phyloP scores from a whole-genome alignment of 2,797 vertebrate species.

The Sebastes vulpes region DNA sequence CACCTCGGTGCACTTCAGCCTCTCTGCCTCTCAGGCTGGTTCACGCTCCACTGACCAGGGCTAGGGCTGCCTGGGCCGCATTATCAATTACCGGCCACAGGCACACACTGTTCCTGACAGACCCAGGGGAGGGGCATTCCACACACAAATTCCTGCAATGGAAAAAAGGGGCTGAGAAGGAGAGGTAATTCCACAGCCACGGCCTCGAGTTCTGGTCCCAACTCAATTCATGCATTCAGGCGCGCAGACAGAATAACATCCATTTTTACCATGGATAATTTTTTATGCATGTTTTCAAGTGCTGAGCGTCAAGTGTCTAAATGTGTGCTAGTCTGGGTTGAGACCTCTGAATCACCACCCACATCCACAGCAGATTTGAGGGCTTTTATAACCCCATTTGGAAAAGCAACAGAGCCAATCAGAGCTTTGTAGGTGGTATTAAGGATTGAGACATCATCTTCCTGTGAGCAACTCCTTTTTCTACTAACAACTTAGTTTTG shows the following conservation, averaged over 20 bases:
- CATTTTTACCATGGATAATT: not conserved
- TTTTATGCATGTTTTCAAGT: conserved; percentile 1
- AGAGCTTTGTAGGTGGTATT: not conserved
- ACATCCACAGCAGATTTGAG: not conserved
- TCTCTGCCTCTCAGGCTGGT: conserved; percentile 75
- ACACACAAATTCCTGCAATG: conserved; percentile 70
- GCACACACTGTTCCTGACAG: conserved; percentile 80
- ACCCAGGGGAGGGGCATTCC: conserved; percentile 71
- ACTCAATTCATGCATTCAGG: conserved; percentile 10
- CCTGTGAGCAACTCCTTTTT: not conserved
- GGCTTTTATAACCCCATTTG: not conserved
- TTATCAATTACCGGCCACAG: conserved; percentile 85
- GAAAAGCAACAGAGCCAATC: not conserved
- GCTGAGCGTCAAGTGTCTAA: not conserved
- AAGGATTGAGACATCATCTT: not conserved
- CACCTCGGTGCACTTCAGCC: conserved; percentile 68
- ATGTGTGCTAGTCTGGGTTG: not conserved
- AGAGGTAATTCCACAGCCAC: conserved; percentile 19
- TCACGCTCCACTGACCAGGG: conserved; percentile 79
- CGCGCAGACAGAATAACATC: not conserved
- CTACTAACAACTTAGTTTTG: not conserved
- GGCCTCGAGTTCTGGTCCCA: not conserved
- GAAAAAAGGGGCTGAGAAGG: conserved; percentile 37
- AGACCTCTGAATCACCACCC: not conserved
- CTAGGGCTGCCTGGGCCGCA: conserved; percentile 74